phyloP scores from a whole-genome alignment of 1,140 invertebrate species.

The Hetaerina americana region DNA sequence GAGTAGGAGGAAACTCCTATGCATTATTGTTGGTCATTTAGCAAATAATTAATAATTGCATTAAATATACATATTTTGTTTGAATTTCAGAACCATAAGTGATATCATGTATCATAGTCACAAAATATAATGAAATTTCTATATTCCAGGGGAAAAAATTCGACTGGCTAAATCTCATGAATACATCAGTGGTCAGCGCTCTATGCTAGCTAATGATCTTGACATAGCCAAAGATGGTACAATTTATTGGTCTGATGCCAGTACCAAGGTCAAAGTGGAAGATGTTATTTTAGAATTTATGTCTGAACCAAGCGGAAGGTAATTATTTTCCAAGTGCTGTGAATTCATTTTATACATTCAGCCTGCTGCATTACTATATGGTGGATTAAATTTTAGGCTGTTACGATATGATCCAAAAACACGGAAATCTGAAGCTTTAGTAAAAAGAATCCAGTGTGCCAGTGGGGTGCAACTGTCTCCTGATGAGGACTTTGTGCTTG shows the following conservation, averaged over 20 bases:
- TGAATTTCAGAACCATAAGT: too few species aligned
- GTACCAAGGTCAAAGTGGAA: slow-evolving; percentile 42
- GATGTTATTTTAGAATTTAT: slow-evolving; percentile 45
- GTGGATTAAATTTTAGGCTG: slow-evolving; percentile 34
- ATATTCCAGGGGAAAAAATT: neutral
- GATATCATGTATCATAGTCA: too few species aligned
- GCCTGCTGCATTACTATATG: too few species aligned
- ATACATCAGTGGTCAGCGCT: neutral
- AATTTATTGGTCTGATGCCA: slow-evolving; percentile 65
- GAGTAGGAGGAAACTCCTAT: too few species aligned
- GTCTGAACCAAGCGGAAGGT: slow-evolving; percentile 61
- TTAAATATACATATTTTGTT: too few species aligned
- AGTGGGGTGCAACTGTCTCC: slow-evolving; percentile 67
- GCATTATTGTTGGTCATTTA: too few species aligned
- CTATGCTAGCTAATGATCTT: slow-evolving; percentile 37
- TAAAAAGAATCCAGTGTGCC: slow-evolving; percentile 58
- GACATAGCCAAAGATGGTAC: slow-evolving; percentile 56
- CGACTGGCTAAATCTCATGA: neutral
- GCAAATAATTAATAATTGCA: too few species aligned
- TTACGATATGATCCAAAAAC: slow-evolving; percentile 48
- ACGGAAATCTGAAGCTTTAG: slow-evolving; percentile 46
- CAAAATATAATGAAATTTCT: too few species aligned
- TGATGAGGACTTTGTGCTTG: slow-evolving; percentile 61
- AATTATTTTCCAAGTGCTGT: neutral
- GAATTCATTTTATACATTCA: too few species aligned